Conservation (phyloP, 2,113 vertebrate genomes). For the Actenoides lindsayi region DNA sequence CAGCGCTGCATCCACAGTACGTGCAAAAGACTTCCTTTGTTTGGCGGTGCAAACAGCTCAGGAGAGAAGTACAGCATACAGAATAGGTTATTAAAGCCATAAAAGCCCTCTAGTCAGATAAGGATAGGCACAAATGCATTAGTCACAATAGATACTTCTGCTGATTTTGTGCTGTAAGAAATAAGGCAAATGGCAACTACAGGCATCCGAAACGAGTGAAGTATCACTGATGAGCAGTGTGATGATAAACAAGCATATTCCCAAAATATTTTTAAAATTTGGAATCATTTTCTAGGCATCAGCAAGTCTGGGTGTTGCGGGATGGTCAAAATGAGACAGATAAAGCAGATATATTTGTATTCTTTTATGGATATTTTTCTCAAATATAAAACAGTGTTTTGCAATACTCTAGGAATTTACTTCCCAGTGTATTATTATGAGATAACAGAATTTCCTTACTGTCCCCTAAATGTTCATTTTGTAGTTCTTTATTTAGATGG, state of each 20-base stretch:
- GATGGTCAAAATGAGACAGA: slow-evolving; percentile 19
- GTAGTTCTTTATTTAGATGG: background rate
- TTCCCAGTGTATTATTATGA: background rate
- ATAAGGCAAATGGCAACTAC: slow-evolving; percentile 38
- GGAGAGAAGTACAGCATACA: slow-evolving; percentile 24
- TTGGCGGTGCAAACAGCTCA: background rate
- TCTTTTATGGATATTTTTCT: background rate
- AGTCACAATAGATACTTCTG: slow-evolving; percentile 50
- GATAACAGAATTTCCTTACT: background rate
- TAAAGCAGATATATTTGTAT: slow-evolving; percentile 2
- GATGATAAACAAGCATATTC: slow-evolving; percentile 23
- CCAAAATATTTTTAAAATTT: slow-evolving; percentile 44
- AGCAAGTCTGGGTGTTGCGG: slow-evolving; percentile 6
- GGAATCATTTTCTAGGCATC: slow-evolving; percentile 15
- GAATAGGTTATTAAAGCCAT: slow-evolving; percentile 59
- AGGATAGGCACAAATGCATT: slow-evolving; percentile 21
- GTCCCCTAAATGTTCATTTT: background rate
- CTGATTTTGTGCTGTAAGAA: slow-evolving; percentile 50
- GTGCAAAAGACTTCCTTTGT: slow-evolving; percentile 66
- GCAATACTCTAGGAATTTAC: background rate
- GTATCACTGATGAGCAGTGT: slow-evolving; percentile 38
- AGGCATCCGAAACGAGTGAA: slow-evolving; percentile 34
- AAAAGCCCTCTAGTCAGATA: slow-evolving; percentile 33
- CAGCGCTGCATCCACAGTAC: slow-evolving; percentile 48
- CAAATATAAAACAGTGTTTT: slow-evolving; percentile 17